Conservation (phyloP, 2,113 vertebrate species). For the Coregonus clupeaformis region DNA sequence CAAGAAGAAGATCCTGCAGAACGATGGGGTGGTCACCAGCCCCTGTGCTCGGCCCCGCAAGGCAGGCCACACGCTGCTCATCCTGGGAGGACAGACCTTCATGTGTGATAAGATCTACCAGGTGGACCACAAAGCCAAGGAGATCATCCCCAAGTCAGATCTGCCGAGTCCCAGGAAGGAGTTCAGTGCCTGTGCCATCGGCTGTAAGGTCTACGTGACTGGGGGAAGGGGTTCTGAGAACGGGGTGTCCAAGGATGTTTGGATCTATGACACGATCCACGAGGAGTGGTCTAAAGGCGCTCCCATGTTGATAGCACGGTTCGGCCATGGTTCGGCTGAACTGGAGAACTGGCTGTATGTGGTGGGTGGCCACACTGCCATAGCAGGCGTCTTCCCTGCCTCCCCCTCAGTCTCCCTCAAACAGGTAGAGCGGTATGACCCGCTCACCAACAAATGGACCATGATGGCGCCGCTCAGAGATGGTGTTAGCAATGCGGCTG, state of each 20-base stretch:
- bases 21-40: constrained; percentile 87
- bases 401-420: constrained; percentile 92
- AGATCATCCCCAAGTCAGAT: constrained; percentile 93
- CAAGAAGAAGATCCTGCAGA: constrained; percentile 88
- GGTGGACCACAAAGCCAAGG: constrained; percentile 92
- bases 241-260: constrained; percentile 92
- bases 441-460: constrained; percentile 85
- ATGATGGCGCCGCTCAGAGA: constrained; percentile 92
- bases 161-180: constrained; percentile 93
- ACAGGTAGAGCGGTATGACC: constrained; percentile 90
- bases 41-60: constrained; percentile 89
- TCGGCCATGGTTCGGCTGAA: constrained; percentile 91
- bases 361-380: constrained; percentile 90
- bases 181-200: constrained; percentile 92
- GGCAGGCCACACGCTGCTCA: constrained; percentile 89
- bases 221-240: constrained; percentile 92
- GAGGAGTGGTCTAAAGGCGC: constrained; percentile 95
- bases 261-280: constrained; percentile 91
- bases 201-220: constrained; percentile 92
- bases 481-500: constrained; percentile 91
- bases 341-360: constrained; percentile 89
- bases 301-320: constrained; percentile 92
- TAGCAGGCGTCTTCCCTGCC: constrained; percentile 87
- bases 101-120: constrained; percentile 98
- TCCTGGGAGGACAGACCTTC: constrained; percentile 93